Base-by-base conservation (phyloP, 2,113 vertebrate genomes). In the Cygnus atratus region DNA sequence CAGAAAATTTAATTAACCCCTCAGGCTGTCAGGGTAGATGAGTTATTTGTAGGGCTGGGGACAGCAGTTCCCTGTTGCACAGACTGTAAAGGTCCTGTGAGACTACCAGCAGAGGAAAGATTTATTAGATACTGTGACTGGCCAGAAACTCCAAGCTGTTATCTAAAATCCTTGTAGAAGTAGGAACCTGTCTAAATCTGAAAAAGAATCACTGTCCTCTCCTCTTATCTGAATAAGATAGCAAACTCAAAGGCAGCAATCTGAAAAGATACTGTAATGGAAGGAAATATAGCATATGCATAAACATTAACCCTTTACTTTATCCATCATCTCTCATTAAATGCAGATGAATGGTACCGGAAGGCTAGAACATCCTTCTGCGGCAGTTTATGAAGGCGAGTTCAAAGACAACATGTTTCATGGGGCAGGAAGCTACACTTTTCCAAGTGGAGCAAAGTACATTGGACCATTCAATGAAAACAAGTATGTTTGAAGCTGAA, bases 351-450 rank as follows among this genome's bases (percentile, higher is more conserved):
- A 98, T 67, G 98, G 98, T 63, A 96, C 71, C 73, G 98, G 99
- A 85, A 98, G 91, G 87, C 93, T 99, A 46, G 97, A 97, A 33
- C 97, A 98, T 96, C 98, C 98, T 62, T 99, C 98, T 41, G 98
- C 98, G 79, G 98, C 98, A 9, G 79, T 96, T 43, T 99, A 98
- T 93, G 97, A 99, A 98, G 98, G 99, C 50, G 93, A 98, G 57
- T 99, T 99, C 95, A 98, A 98, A 93, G 97, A 98, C 94, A 98
- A 98, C 93, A 98, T 97, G 98, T 99, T 98, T 95, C 98, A 99
- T 17, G 98, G 98, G 81, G 72, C 46, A 33, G 98, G 98, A 66
- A 98, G 95, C 26, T 99, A 99, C 54, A 97, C 90, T 54, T 99
- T 99, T 95, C 97, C 98, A 20, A 98, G 97, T 67, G 98, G 98